These are phyloP conservation scores for mouse (Mus musculus) DNA, from an alignment of 2,113 vertebrate genomes.

Conservation along the genomic window DNA sequence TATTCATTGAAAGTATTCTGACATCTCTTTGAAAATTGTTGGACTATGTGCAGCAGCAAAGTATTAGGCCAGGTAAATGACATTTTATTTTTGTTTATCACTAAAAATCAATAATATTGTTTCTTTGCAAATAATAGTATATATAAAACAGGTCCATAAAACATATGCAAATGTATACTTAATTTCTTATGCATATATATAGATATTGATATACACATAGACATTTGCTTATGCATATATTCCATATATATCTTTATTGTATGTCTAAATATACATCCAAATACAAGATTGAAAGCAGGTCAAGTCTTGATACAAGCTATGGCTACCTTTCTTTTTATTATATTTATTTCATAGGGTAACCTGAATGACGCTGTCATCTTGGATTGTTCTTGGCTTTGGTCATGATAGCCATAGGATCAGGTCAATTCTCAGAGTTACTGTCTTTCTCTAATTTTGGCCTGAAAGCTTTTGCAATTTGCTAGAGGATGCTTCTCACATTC, in stretches of 20 bases:
- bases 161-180: background rate
- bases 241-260: background rate
- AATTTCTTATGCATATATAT: background rate
- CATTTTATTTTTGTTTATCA: slow-evolving; percentile 1
- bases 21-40: background rate
- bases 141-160: background rate
- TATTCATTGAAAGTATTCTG: background rate
- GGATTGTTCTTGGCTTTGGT: background rate
- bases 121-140: background rate
- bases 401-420: background rate
- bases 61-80: slow-evolving; percentile 7
- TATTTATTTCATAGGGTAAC: background rate
- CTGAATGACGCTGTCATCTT: background rate
- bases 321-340: background rate
- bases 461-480: background rate
- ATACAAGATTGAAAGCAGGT: background rate
- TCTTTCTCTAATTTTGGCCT: background rate
- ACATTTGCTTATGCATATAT: background rate
- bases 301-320: background rate
- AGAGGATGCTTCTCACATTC: background rate
- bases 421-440: background rate
- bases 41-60: background rate
- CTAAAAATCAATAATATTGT: background rate
- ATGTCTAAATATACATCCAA: background rate
- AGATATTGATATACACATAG: background rate